Percentiles rank a stretch among this genome's conserved stretches.
phyloP scores from a whole-genome alignment of 2,888 invertebrate species.

The Paralinhomoeus sp. region DNA sequence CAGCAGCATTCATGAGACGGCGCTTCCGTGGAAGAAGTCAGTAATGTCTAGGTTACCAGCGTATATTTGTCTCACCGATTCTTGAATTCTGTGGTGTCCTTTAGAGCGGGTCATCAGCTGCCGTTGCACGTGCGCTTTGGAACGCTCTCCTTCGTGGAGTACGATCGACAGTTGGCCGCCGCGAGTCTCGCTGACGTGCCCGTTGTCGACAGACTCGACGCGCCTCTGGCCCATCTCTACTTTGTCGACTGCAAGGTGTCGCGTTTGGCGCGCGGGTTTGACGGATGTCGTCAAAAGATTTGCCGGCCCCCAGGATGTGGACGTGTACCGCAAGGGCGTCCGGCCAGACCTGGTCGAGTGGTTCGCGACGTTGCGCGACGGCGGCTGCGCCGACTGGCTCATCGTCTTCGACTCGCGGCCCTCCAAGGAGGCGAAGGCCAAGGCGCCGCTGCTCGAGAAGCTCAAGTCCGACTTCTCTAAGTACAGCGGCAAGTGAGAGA shows the following conservation, averaged over 20 bases:
- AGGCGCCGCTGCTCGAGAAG: neutral
- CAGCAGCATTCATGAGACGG: neutral
- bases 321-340: neutral
- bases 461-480: neutral
- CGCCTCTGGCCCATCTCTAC: neutral
- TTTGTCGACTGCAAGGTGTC: neutral
- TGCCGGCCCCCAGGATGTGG: neutral
- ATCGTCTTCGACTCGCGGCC: constrained; percentile 1
- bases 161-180: too few relatives aligned
- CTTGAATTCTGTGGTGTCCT: too few relatives aligned
- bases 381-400: constrained; percentile 1
- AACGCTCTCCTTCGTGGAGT: too few relatives aligned
- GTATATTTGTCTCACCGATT: too few relatives aligned
- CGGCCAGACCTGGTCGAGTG: constrained; percentile 1
- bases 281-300: neutral
- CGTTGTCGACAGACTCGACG: too few relatives aligned
- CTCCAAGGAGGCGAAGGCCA: neutral
- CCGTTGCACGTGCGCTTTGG: too few relatives aligned
- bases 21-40: neutral
- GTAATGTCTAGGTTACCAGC: too few relatives aligned
- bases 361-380: constrained; percentile 1
- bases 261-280: neutral
- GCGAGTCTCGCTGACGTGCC: too few relatives aligned
- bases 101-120: too few relatives aligned
- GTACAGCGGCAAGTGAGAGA: neutral